These are phyloP conservation scores for Halocynthia roretzi DNA, from an alignment of 23 tunicate species.

Conservation along the genomic window DNA sequence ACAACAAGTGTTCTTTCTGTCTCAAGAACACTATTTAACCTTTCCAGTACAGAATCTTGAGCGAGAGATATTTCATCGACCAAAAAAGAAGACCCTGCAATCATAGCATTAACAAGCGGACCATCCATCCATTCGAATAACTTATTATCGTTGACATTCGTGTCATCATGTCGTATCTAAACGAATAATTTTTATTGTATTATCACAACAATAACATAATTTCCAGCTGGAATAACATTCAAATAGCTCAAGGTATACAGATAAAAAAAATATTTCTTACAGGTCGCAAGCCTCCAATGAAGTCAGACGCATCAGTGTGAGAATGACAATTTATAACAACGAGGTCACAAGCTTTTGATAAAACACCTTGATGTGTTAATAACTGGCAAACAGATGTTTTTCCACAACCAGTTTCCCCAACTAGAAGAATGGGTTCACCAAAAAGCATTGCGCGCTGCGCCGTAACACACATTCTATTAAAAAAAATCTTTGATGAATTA, in stretches of 20 bases:
- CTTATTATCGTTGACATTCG: conserved; percentile 9
- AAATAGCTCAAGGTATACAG: neutral
- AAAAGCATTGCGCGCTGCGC: conserved; percentile 75
- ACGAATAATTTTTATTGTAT: neutral
- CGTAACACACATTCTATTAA: conserved; percentile 47
- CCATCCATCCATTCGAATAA: conserved; percentile 97
- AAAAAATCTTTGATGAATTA: neutral
- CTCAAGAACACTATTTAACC: conserved; percentile 89
- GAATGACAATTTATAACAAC: conserved; percentile 83
- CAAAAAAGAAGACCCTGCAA: conserved; percentile 37
- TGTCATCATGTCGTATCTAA: conserved; percentile 24
- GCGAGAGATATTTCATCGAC: conserved; percentile 97
- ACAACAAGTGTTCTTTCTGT: conserved; percentile 75
- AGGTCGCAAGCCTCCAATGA: conserved; percentile 94
- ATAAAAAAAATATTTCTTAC: conserved; percentile 25
- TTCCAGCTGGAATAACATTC: neutral
- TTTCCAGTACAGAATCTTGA: conserved; percentile 93
- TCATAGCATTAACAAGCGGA: conserved; percentile 74
- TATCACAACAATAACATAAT: neutral
- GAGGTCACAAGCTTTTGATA: conserved; percentile 13
- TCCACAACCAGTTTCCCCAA: conserved; percentile 98
- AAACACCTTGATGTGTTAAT: conserved; percentile 13
- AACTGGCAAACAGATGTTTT: conserved; percentile 91
- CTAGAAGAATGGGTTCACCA: conserved; percentile 84
- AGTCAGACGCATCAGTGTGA: conserved; percentile 96